A percentile compares a stretch with the other conserved stretches of the same genome.
These are phyloP conservation scores for Lophotis ruficrista DNA, from an alignment of 2,113 vertebrate genomes.

Conservation along the genomic window DNA sequence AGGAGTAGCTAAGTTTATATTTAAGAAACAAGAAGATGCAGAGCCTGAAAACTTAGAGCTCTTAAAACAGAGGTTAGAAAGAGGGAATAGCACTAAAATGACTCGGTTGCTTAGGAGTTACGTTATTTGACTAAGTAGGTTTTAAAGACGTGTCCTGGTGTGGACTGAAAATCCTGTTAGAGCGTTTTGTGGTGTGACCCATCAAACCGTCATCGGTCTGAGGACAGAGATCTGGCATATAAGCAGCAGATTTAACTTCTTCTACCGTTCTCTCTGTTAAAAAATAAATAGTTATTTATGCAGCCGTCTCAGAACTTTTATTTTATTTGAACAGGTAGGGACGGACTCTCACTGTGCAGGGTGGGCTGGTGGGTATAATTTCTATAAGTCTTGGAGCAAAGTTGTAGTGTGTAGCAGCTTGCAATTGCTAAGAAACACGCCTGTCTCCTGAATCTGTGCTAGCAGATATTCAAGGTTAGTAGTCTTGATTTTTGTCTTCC, in stretches of 20 bases:
- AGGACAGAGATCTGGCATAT: rapidly evolving
- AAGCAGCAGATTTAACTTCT: neutral
- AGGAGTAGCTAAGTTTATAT: neutral
- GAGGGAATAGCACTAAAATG: neutral
- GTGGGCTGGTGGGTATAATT: neutral
- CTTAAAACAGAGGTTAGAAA: neutral
- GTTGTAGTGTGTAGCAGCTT: neutral
- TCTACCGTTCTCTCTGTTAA: neutral
- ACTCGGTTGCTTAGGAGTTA: neutral
- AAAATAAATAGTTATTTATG: neutral
- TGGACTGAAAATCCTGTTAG: neutral
- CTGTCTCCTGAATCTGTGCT: neutral
- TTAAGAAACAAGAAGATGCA: neutral
- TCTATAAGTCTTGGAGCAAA: neutral
- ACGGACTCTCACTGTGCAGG: neutral
- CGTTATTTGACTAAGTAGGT: neutral
- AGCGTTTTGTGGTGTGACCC: neutral
- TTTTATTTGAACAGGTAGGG: neutral
- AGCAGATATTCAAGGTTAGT: neutral
- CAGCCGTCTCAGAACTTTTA: rapidly evolving
- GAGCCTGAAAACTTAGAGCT: neutral
- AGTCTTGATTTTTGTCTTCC: conserved; percentile 1
- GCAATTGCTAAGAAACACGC: neutral
- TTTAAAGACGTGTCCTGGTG: conserved; percentile 5
- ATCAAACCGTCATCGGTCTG: neutral